These are phyloP conservation scores for Drosophila suzukii DNA, from an alignment of 1,140 invertebrate genomes.

Conservation along the genomic window DNA sequence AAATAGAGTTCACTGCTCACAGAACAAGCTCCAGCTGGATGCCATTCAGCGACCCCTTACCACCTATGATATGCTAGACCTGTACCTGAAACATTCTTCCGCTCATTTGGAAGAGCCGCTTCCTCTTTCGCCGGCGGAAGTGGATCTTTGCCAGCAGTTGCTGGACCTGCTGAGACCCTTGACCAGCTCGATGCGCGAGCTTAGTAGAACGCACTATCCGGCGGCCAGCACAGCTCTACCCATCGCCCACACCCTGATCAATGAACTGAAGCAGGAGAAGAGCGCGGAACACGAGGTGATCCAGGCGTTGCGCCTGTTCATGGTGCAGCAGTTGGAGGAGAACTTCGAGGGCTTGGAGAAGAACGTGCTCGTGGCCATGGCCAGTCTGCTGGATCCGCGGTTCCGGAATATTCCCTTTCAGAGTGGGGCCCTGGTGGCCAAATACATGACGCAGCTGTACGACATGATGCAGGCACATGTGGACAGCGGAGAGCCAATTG, in stretches of 20 bases:
- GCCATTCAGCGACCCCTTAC: not conserved
- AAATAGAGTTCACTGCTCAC: not conserved
- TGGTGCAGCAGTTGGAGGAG: not conserved
- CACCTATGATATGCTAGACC: conserved; percentile 1
- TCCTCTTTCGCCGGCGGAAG: not conserved
- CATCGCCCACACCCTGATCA: conserved; percentile 1
- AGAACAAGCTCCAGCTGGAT: not conserved
- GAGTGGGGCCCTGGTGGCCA: not conserved
- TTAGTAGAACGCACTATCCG: not conserved
- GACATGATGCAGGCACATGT: conserved; percentile 1
- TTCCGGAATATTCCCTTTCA: conserved; percentile 2
- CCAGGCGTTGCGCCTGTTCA: not conserved
- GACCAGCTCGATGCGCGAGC: conserved; percentile 4
- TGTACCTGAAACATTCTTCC: not conserved
- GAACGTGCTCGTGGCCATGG: not conserved
- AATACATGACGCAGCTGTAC: conserved; percentile 3
- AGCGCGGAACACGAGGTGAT: not conserved
- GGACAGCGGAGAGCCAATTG: not conserved
- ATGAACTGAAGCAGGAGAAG: conserved; percentile 5
- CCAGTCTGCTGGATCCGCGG: not conserved
- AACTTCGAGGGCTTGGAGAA: not conserved
- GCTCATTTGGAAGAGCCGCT: not conserved
- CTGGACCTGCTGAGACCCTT: not conserved
- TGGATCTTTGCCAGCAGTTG: not conserved
- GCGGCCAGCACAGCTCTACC: not conserved